Evolutionary conservation across 2,113 vertebrate genomes (phyloP).

Genomic region (Heptranchias perlo): DNA sequence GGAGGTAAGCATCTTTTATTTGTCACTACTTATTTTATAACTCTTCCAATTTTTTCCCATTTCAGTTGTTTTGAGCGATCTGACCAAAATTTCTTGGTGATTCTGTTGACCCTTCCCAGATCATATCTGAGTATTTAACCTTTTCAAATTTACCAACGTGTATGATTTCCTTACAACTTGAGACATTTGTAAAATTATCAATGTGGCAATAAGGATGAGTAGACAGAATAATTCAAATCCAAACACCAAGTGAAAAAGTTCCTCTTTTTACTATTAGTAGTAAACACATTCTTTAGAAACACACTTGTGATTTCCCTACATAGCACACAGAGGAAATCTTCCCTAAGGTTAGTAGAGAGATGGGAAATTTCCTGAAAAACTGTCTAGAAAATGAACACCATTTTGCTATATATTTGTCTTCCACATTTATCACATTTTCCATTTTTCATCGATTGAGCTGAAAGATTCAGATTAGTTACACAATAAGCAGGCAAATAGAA

Average conservation of each 20-base stretch:
- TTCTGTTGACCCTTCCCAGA: neutral
- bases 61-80: neutral
- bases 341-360: neutral
- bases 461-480: too few species aligned
- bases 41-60: neutral
- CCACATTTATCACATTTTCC: neutral
- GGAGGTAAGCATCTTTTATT: neutral
- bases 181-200: neutral
- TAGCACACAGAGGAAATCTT: neutral
- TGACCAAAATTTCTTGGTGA: neutral
- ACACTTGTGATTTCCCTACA: neutral
- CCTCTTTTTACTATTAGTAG: neutral
- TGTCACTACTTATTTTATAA: neutral
- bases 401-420: neutral
- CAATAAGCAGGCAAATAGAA: too few species aligned
- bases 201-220: neutral
- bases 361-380: neutral
- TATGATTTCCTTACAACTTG: neutral
- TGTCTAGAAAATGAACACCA: neutral
- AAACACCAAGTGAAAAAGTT: neutral
- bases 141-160: neutral
- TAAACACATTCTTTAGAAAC: neutral
- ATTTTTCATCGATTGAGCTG: too few species aligned
- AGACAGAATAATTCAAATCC: neutral
- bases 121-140: neutral